These are phyloP conservation scores for Austrofundulus limnaeus DNA, from an alignment of 2,113 vertebrate genomes.

Conservation along the genomic window DNA sequence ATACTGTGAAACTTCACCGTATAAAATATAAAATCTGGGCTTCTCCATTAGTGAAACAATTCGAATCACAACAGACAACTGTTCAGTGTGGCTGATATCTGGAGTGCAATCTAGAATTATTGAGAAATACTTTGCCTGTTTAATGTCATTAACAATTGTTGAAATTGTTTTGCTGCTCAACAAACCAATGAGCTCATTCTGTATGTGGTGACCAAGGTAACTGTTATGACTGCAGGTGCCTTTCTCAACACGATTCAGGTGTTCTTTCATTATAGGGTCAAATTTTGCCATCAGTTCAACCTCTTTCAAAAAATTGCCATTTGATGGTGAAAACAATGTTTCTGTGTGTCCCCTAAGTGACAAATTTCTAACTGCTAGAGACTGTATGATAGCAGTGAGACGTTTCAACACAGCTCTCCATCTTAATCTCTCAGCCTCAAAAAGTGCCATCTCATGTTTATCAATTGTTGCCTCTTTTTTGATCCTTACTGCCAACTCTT, in stretches of 20 bases:
- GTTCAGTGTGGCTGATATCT: too few species aligned
- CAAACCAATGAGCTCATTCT: background rate
- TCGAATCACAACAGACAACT: too few species aligned
- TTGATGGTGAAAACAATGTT: background rate
- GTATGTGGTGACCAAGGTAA: background rate
- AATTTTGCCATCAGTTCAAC: background rate
- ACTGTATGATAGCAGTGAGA: too few species aligned
- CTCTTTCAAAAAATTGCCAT: conserved; percentile 2
- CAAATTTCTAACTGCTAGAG: background rate
- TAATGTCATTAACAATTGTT: conserved; percentile 7
- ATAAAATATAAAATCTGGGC: too few species aligned
- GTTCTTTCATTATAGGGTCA: background rate
- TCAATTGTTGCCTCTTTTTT: background rate
- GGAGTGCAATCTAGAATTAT: too few species aligned
- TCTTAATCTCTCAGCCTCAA: too few species aligned
- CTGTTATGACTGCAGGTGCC: background rate
- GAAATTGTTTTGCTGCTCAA: conserved; percentile 3
- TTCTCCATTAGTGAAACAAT: too few species aligned
- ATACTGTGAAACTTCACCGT: too few species aligned
- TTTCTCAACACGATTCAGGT: background rate
- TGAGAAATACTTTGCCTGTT: conserved; percentile 1
- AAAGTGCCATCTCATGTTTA: background rate
- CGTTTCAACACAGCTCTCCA: too few species aligned
- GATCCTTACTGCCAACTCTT: background rate
- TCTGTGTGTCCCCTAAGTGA: background rate